Percentiles rank a stretch among this genome's conserved stretches.
phyloP scores from a whole-genome alignment of 2,888 invertebrate species.

The Protodeltote pygarga region DNA sequence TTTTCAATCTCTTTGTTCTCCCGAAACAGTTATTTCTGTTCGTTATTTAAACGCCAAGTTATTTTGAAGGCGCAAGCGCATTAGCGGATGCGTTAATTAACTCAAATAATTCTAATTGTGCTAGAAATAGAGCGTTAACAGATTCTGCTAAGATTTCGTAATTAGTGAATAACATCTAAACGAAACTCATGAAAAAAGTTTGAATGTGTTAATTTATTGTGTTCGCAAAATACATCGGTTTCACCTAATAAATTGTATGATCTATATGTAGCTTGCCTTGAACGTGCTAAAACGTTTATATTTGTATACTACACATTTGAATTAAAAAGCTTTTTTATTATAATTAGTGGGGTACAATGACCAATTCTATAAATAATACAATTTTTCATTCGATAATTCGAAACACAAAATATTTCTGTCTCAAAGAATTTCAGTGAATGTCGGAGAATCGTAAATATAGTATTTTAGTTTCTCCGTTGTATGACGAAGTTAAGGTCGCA shows the following conservation, averaged over 20 bases:
- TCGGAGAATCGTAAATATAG: constrained; percentile 40
- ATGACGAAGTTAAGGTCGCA: constrained; percentile 36
- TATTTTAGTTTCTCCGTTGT: constrained; percentile 32
- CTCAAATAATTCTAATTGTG: constrained; percentile 35
- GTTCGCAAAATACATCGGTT: too few species aligned
- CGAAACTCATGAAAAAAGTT: constrained; percentile 9
- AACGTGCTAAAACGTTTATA: too few species aligned
- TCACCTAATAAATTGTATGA: too few species aligned
- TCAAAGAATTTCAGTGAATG: constrained; percentile 32
- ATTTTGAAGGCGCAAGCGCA: constrained; percentile 14
- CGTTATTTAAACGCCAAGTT: constrained; percentile 14
- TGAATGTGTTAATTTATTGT: not conserved
- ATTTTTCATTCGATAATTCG: constrained; percentile 6
- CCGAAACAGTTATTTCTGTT: constrained; percentile 15
- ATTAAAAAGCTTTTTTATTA: too few species aligned
- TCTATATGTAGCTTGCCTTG: too few species aligned
- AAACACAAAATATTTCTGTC: constrained; percentile 19
- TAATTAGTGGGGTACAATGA: too few species aligned
- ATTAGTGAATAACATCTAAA: constrained; percentile 26
- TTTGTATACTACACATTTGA: too few species aligned
- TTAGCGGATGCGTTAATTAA: constrained; percentile 38
- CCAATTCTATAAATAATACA: constrained; percentile 14
- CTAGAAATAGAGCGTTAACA: constrained; percentile 10
- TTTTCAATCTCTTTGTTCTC: not conserved
- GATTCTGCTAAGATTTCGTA: constrained; percentile 22